Conservation (phyloP, 53 echinoderm and acorn worm genomes). For the Echinometra lucunter region DNA sequence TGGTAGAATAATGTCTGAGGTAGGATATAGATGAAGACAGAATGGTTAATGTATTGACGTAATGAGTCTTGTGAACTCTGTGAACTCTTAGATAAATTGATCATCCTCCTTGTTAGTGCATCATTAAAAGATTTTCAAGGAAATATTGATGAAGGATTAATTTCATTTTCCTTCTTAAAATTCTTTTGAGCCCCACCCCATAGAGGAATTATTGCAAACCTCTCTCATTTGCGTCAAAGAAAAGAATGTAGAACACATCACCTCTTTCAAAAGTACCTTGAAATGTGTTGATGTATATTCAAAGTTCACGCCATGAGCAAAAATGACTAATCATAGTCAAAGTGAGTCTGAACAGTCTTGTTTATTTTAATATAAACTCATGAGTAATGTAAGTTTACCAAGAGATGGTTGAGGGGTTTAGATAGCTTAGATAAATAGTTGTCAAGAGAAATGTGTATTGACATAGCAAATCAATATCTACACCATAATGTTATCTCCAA, state of each 20-base stretch:
- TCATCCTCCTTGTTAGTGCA: neutral
- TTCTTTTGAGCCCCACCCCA: too few species aligned
- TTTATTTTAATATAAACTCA: neutral
- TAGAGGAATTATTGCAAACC: too few species aligned
- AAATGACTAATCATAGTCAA: neutral
- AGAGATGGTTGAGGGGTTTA: neutral
- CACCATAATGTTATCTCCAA: neutral
- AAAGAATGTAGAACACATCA: neutral
- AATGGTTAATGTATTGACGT: neutral
- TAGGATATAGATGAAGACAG: neutral
- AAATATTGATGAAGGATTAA: neutral
- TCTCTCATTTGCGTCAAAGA: neutral
- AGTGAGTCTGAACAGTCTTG: neutral
- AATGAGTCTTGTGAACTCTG: conserved; percentile 13
- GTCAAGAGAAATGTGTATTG: conserved; percentile 12
- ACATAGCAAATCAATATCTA: conserved; percentile 18
- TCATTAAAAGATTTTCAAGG: neutral
- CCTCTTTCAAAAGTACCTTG: neutral
- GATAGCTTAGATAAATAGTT: conserved; percentile 2
- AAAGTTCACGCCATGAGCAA: neutral
- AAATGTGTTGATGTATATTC: neutral
- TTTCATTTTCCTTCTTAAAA: neutral
- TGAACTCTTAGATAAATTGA: conserved; percentile 32
- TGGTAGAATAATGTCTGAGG: neutral
- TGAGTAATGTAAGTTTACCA: conserved; percentile 15